Evolutionary conservation across 2,888 invertebrate species (phyloP), one percentile per base, ranked within the genome.

Genomic region (Platypus cylindrus): DNA sequence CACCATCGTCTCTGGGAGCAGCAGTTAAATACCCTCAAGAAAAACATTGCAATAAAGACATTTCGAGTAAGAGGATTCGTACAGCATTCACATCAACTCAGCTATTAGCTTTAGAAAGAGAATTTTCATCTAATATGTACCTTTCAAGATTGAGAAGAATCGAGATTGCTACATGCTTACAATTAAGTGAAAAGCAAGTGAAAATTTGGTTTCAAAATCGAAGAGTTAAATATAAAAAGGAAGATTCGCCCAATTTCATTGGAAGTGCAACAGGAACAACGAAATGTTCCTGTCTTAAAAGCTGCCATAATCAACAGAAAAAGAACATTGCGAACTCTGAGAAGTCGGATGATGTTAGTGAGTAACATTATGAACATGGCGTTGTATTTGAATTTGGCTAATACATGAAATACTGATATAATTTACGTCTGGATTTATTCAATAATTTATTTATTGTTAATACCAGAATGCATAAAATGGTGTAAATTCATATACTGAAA

Each of bases 161-260:
- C 45, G 91, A 94, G 62, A 93, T 94, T 34, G 93, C 94, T 3
- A 89, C 86, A 17, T 77, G 82, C 45, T 62, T 93, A 40, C 74
- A 83, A 32, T 63, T 94, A 1, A 87, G 87, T 0, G 94, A 94
- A 61, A 94, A 93, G 55, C 93, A 93, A 65, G 91, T 93, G 44
- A 93, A 86, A 60, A 86, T 86, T 46, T 87, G 91, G 93, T 93
- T 93, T 62, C 89, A 93, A 59, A 93, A 93, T 60, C 73, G 91
- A 4, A 70, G 91, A 2, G 93, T 93, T 1, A 93, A 93, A 59
- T 74, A 86, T 62, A 93, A 93, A 70, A 93, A 91, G 53, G 89
- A 89, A 46, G 82, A 82, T 52, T 62, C 74, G 5, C 79, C 79
- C 5, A 43, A 38, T 13, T 46, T 43, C 17, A 43, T 37, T 4